Evolutionary conservation across 2,797 vertebrate species (phyloP), one percentile per base, ranked within the genome.

Genomic region (Poeciliopsis infans): DNA sequence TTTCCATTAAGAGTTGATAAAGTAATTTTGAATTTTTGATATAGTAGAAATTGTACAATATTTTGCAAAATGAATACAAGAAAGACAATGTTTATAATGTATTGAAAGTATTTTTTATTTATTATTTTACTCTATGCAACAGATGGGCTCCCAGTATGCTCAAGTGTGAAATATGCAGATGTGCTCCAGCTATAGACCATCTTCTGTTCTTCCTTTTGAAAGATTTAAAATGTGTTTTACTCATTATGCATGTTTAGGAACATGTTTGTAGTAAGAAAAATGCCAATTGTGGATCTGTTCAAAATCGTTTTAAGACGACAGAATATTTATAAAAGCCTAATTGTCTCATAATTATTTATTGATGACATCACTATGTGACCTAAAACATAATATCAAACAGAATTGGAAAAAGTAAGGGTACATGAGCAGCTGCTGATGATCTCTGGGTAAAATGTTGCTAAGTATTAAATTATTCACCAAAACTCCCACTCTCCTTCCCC

Each of bases 321-420:
- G 13, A 39, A 11, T 39, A 39, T 66, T 41, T 23, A 41, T 2
- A 41, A 53, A 41, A 68, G 64, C 20, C 53, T 64, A 43, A 72
- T 53, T 49, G 10, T 55, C 72, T 43, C 0, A 28, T 69, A 31
- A 73, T 73, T 64, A 73, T 4, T 77, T 11, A 51, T 31, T 69
- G 61, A 75, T 76, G 43, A 64, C 18, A 75, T 76, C 7, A 77
- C 74, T 64, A 72, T 33, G 31, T 70, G 53, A 76, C 72, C 49
- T 33, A 8, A 51, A 69, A 49, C 46, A 15, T 53, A 20, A 77
- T 33, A 76, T 68, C 75, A 66, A 76, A 49, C 46, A n/a, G 75
- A 61, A 46, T 41, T 46, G 43, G 57, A 47, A 75, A 46, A 75
- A 64, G 41, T 41, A 47, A 45, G 57, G 53, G 20, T 31, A n/a